Percentiles rank a stretch among this genome's conserved stretches.
These are phyloP conservation scores for Peribatodes rhomboidaria DNA, from an alignment of 2,888 invertebrate species.

Conservation along the genomic window DNA sequence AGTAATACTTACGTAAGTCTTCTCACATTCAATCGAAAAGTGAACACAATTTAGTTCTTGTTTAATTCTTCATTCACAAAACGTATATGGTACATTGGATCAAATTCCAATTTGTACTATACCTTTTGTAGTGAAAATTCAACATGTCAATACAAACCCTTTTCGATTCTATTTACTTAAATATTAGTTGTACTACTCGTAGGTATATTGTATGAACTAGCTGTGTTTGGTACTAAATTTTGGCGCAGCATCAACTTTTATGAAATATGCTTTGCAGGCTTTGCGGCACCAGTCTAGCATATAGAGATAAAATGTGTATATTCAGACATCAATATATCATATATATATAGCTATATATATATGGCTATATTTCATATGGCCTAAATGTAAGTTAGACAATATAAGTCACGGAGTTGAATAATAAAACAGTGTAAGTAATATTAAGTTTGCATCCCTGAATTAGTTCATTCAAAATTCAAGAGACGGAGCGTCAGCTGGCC, in stretches of 20 bases:
- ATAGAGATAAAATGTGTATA: conserved; percentile 18
- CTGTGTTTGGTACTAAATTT: conserved; percentile 50
- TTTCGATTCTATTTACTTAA: too few relatives aligned
- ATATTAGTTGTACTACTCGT: too few relatives aligned
- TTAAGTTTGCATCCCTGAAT: conserved; percentile 56
- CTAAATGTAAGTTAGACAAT: conserved; percentile 1
- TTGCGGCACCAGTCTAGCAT: conserved; percentile 16
- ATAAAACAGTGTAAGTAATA: conserved; percentile 53
- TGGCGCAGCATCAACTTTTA: conserved; percentile 62
- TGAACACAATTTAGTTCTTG: too few relatives aligned
- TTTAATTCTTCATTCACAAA: too few relatives aligned
- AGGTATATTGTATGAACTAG: too few relatives aligned
- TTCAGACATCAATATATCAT: conserved; percentile 5
- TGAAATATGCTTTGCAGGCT: conserved; percentile 48
- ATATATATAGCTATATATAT: not conserved
- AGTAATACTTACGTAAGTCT: not conserved
- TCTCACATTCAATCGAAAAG: not conserved
- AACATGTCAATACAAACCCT: not conserved
- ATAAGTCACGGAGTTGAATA: conserved; percentile 26
- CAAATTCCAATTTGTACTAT: too few relatives aligned
- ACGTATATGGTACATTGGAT: too few relatives aligned
- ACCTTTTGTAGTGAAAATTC: not conserved
- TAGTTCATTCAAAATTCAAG: conserved; percentile 75
- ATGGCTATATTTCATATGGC: not conserved
- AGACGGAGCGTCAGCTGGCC: conserved; percentile 72